These are phyloP conservation scores for Uloborus plumipes DNA, from an alignment of 2,888 invertebrate genomes.

Conservation along the genomic window DNA sequence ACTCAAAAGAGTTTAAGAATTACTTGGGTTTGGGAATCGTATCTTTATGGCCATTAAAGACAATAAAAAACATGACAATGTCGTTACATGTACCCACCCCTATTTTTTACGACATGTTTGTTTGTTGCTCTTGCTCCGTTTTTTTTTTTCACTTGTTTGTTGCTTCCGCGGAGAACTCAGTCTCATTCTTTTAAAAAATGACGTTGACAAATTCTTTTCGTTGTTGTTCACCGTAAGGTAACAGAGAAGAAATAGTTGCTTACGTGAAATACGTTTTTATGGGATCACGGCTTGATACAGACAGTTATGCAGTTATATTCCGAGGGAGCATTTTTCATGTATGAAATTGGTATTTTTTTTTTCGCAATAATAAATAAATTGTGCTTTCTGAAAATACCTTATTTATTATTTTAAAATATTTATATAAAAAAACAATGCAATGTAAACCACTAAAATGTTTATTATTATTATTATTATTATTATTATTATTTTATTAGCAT, in stretches of 20 bases:
- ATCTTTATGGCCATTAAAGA: conserved; percentile 63
- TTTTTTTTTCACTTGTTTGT: conserved; percentile 17
- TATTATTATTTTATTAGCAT: no score
- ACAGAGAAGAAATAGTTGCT: background rate
- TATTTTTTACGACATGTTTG: conserved; percentile 44
- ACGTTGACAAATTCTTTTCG: conserved; percentile 45
- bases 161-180: background rate
- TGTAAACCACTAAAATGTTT: no score
- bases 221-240: background rate
- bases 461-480: no score
- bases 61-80: conserved; percentile 62
- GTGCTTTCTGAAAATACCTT: no score
- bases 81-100: conserved; percentile 54
- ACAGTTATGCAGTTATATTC: background rate
- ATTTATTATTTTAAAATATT: no score
- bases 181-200: conserved; percentile 30
- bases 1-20: conserved; percentile 63
- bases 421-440: no score
- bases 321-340: background rate
- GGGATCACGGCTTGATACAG: background rate
- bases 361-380: background rate
- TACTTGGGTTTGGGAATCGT: conserved; percentile 54
- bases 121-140: conserved; percentile 6
- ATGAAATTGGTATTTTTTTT: background rate
- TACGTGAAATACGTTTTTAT: conserved; percentile 12